Base-by-base conservation (phyloP, 2,797 vertebrate genomes). In the Crocidura indochinensis region DNA sequence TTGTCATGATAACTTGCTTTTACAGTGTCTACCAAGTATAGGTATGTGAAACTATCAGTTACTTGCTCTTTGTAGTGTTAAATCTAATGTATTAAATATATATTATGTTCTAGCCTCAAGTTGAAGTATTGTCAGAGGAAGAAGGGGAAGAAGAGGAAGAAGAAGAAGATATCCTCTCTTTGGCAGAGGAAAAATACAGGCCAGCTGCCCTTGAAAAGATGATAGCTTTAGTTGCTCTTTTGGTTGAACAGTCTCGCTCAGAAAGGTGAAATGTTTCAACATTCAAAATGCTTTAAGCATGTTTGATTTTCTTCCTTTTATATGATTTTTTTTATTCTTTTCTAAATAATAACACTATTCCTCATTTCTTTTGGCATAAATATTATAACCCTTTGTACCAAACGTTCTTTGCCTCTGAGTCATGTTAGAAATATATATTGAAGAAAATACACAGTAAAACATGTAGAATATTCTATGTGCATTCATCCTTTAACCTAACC, bases 191-290 rank as follows among this genome's bases (percentile, higher is more conserved):
- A 98, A 99, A 99, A 90, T 99, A 99, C 95, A 98, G 99, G 2
- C 99, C 99, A 10, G 99, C 99, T 26, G 99, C 99, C 44, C 98
- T 99, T 97, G 99, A 99, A 97, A 99, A 99, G 98, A 99, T 99
- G 99, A 99, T 99, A 75, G 99, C 99, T 20, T 98, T 99, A 89
- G 99, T 99, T 94, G 99, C 99, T 94, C 98, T 99, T 96, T 98
- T 99, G 92, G 99, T 99, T 96, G 99, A 99, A 97, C 99, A 99
- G 96, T 99, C 99, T 83, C 99, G 99, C 95, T 99, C 99, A 4
- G 99, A 99, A 98, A 99, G 99, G 99, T 99, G 95, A 97, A 97
- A 47, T 80, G 92, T 94, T 81, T 91, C 92, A 93, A 93, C 92
- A 94, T 96, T 96, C 93, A 94, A 90, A 94, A 94, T 95, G 95